phyloP scores from a whole-genome alignment of 2,888 invertebrate species.

The Trissoscelio sp. region DNA sequence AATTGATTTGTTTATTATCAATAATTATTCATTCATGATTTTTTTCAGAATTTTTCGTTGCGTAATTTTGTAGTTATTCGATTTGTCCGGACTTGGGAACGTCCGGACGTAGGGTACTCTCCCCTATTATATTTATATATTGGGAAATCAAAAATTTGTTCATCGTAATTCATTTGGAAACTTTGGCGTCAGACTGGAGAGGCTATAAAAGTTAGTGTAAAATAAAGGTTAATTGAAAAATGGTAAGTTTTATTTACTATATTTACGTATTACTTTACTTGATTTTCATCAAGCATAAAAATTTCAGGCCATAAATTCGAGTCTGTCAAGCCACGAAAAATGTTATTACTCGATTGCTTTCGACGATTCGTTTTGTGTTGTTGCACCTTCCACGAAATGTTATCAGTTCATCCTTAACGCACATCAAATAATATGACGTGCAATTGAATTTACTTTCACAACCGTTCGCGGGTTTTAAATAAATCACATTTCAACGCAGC shows the following conservation, averaged over 20 bases:
- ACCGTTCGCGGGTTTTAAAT: slow-evolving; percentile 29
- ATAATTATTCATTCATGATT: no score
- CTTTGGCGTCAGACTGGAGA: slow-evolving; percentile 22
- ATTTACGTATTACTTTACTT: slow-evolving; percentile 56
- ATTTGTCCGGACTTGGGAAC: no score
- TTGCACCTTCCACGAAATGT: slow-evolving; percentile 49
- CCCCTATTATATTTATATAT: no score
- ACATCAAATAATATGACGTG: slow-evolving; percentile 57
- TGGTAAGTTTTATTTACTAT: slow-evolving; percentile 64
- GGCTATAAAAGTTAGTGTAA: slow-evolving; percentile 51
- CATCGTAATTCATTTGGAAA: slow-evolving; percentile 52
- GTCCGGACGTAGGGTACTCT: no score
- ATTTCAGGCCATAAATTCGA: slow-evolving; percentile 57
- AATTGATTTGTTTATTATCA: no score
- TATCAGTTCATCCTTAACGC: slow-evolving; percentile 52
- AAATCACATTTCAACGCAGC: slow-evolving; percentile 27
- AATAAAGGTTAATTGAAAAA: slow-evolving; percentile 63
- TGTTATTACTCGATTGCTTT: slow-evolving; percentile 67
- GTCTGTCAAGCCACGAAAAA: slow-evolving; percentile 59
- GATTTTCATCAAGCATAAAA: slow-evolving; percentile 58
- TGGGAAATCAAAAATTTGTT: slow-evolving; percentile 20
- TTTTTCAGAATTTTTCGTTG: no score
- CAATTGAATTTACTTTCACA: slow-evolving; percentile 51
- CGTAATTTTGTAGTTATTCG: no score
- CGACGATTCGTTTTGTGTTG: slow-evolving; percentile 53